Evolutionary conservation across 2,888 invertebrate species (phyloP), one percentile per base, ranked within the genome.

Genomic region (Phania funesta): DNA sequence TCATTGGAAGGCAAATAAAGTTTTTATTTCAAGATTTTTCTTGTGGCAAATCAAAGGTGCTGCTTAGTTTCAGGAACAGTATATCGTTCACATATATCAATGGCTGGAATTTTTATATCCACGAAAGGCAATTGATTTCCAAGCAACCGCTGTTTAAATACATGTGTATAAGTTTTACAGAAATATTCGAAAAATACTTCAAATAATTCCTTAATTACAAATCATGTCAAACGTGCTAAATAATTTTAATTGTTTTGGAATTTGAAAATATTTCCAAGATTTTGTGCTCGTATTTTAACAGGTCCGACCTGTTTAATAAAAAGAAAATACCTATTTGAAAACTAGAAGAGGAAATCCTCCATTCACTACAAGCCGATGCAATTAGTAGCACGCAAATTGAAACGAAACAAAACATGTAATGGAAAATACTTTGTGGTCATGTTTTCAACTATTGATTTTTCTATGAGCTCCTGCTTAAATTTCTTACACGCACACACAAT

Each of bases 331-430:
- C 11, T 56, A 32, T 67, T 52, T 68, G 54, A 74, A 76, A 76
- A 81, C 81, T 56, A 74, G 79, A 83, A 81, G 50, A 81, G 84
- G 79, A 84, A 83, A 77, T 79, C 74, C 80, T 76, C 60, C 76
- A 76, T 80, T 76, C 67, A 81, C 65, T 76, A 70, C 48, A 73
- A 83, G 81, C 50, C 76, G 65, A 54, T 73, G 73, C 70, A 84
- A 83, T 84, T 84, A 84, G 70, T 35, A 56, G 76, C 83, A 84
- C 81, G 84, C 83, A 74, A 84, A 26, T 68, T 74, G 54, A 71
- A 64, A 76, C 29, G 46, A 56, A 65, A 71, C 65, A 62, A 41
- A 70, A 60, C 35, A 41, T 71, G 71, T 54, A 60, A 75, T 46
- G 54, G 52, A 82, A 62, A 68, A 68, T 62, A n/a, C n/a, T 60